Conservation (phyloP, 2,797 vertebrate species). For the Ispidina lecontei region DNA sequence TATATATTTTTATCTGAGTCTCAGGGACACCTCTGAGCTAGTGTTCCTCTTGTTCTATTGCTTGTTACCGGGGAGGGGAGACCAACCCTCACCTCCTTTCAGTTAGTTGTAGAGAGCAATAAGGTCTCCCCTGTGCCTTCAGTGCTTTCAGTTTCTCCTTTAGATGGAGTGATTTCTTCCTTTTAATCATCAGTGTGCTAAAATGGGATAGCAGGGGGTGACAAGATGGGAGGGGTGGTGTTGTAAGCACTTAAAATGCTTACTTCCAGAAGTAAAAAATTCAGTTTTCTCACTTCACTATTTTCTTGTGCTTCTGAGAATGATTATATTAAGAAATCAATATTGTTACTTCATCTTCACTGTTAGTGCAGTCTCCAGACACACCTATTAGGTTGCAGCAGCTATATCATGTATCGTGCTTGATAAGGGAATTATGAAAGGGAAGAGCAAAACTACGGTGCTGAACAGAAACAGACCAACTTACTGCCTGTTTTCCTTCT, state of each 20-base stretch:
- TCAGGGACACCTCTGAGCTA: background rate
- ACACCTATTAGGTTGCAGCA: background rate
- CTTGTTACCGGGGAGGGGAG: too few species aligned
- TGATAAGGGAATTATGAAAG: background rate
- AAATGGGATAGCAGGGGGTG: background rate
- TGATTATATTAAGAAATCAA: background rate
- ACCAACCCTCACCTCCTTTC: background rate
- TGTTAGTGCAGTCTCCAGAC: background rate
- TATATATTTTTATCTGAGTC: background rate
- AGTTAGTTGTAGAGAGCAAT: background rate
- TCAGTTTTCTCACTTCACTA: background rate
- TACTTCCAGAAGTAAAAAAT: background rate
- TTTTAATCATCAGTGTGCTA: background rate
- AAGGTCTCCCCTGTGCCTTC: background rate
- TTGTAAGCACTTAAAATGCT: background rate
- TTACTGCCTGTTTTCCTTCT: background rate
- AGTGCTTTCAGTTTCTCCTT: background rate
- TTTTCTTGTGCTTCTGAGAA: background rate
- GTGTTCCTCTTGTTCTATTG: background rate
- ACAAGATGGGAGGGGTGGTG: too few species aligned
- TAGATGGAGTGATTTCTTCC: background rate
- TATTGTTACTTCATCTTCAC: background rate
- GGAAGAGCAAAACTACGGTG: background rate
- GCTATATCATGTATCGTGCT: background rate
- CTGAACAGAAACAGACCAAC: background rate